A percentile compares a stretch with the other conserved stretches of the same genome.
phyloP scores from a whole-genome alignment of 2,797 vertebrate genomes.

The Diplodus puntazzo region DNA sequence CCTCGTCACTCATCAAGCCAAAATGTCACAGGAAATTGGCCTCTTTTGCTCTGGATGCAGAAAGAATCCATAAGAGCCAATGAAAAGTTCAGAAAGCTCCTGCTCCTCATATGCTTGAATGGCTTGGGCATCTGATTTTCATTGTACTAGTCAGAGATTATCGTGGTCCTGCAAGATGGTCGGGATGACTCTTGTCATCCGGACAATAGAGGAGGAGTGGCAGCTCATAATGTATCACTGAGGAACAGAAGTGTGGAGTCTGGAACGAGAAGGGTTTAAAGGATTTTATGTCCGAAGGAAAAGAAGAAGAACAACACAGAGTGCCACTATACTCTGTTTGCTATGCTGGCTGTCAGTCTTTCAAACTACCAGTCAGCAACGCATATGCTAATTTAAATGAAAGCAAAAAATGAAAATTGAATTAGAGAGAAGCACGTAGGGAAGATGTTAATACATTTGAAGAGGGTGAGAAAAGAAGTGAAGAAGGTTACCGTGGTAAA shows the following conservation, averaged over 20 bases:
- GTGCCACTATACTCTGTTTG: neutral
- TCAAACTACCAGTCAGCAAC: neutral
- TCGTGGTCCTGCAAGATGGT: neutral
- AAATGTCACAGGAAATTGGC: constrained; percentile 77
- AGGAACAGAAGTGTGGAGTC: neutral
- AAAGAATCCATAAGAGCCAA: constrained; percentile 57
- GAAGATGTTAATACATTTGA: neutral
- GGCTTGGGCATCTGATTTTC: constrained; percentile 1
- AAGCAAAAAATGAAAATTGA: too few relatives aligned
- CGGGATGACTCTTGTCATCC: neutral
- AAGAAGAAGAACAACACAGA: neutral
- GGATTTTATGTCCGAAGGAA: neutral
- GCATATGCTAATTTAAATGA: neutral
- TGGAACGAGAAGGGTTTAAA: neutral
- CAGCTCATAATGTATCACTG: neutral
- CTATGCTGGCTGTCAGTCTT: neutral
- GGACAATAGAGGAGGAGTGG: neutral
- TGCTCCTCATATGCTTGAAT: constrained; percentile 3
- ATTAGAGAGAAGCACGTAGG: neutral
- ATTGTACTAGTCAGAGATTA: constrained; percentile 4
- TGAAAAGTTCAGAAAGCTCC: constrained; percentile 37
- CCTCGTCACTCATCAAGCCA: constrained; percentile 68
- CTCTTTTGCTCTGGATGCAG: constrained; percentile 59
- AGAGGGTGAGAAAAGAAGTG: too few relatives aligned
- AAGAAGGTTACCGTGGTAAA: neutral